These are phyloP conservation scores for Sebastes kiyomatsui DNA, from an alignment of 2,797 vertebrate species.

Conservation along the genomic window DNA sequence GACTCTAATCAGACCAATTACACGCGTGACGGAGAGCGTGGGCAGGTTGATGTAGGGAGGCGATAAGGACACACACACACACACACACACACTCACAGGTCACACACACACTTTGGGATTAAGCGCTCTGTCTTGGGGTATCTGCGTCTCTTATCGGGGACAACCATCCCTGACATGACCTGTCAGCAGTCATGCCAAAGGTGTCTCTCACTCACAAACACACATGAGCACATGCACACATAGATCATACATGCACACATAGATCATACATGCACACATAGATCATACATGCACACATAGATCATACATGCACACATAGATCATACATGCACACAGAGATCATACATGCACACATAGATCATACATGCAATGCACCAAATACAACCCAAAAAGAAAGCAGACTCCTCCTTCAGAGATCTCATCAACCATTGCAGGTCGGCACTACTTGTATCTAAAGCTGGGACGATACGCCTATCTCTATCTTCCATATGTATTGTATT, in stretches of 20 bases:
- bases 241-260: not conserved
- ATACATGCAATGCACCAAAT: conserved; percentile 45
- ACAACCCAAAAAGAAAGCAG: conserved; percentile 30
- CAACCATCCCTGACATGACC: conserved; percentile 85
- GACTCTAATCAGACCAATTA: conserved; percentile 91
- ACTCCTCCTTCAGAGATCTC: conserved; percentile 8
- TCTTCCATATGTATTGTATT: too few relatives aligned
- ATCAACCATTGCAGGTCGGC: not conserved
- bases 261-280: not conserved
- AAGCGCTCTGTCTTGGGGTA: conserved; percentile 79
- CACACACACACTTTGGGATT: conserved; percentile 67
- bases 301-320: too few relatives aligned
- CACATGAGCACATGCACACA: conserved; percentile 14
- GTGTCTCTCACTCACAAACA: conserved; percentile 58
- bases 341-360: not conserved
- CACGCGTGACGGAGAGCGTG: conserved; percentile 81
- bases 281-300: not conserved
- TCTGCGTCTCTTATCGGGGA: conserved; percentile 88
- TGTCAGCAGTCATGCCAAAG: conserved; percentile 78
- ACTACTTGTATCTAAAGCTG: not conserved
- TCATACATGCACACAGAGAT: too few relatives aligned
- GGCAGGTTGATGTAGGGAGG: conserved; percentile 81
- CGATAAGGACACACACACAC: conserved; percentile 65
- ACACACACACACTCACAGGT: not conserved
- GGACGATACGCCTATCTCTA: too few relatives aligned